These are phyloP conservation scores for Terebella lapidaria DNA, from an alignment of 2,888 invertebrate genomes.

Conservation along the genomic window DNA sequence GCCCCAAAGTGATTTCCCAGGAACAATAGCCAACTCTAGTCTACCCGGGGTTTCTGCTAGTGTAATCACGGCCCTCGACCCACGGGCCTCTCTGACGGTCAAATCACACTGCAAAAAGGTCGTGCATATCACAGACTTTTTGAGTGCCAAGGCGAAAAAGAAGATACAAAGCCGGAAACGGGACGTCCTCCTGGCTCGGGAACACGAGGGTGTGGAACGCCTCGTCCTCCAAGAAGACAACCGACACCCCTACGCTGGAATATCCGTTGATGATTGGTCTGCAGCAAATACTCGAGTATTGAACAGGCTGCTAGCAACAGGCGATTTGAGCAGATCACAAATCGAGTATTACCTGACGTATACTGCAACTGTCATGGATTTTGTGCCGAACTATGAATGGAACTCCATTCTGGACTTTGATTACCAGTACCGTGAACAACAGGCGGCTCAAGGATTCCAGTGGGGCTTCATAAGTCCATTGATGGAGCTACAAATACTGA, in stretches of 20 bases:
- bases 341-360: not conserved
- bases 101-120: not conserved
- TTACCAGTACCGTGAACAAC: conserved; percentile 1
- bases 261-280: not conserved
- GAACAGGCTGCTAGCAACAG: not conserved
- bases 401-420: not conserved
- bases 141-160: not conserved
- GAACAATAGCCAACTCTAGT: too few relatives aligned
- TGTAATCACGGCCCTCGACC: not conserved
- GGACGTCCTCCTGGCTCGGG: not conserved
- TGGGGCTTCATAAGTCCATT: not conserved
- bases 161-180: not conserved
- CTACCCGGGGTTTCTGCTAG: too few relatives aligned
- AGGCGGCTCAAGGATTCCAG: not conserved
- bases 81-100: not conserved
- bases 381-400: too few relatives aligned
- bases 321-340: not conserved
- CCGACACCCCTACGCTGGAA: not conserved
- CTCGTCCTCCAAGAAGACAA: not conserved
- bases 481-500: not conserved
- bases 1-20: too few relatives aligned
- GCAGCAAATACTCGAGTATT: not conserved
- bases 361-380: not conserved
- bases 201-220: not conserved
- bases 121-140: not conserved